These are phyloP conservation scores for Malthinus seriepunctatus DNA, from an alignment of 2,888 invertebrate species.

Conservation along the genomic window DNA sequence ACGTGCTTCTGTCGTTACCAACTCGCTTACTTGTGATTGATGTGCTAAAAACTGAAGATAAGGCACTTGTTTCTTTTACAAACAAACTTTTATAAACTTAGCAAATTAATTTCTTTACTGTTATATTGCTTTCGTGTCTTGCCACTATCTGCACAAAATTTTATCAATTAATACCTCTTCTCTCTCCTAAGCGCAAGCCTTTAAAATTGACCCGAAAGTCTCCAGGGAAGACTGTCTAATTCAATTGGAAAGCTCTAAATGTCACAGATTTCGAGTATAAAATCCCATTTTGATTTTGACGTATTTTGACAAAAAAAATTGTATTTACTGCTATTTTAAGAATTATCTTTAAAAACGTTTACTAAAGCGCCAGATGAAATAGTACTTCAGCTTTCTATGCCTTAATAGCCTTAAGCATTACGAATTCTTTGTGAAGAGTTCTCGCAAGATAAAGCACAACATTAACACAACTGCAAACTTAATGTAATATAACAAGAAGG, in stretches of 20 bases:
- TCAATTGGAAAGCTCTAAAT: no score
- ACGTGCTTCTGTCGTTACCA: slow-evolving; percentile 20
- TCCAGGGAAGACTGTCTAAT: no score
- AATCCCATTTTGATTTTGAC: no score
- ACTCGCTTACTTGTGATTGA: slow-evolving; percentile 29
- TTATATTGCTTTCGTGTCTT: no score
- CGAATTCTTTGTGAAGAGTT: slow-evolving; percentile 17
- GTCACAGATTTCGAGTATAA: no score
- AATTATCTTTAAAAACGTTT: slow-evolving; percentile 7
- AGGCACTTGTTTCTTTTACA: slow-evolving; percentile 27
- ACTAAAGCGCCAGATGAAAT: slow-evolving; percentile 9
- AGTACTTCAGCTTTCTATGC: slow-evolving; percentile 16
- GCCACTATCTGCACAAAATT: no score
- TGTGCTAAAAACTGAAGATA: slow-evolving; percentile 30
- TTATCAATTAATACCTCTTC: no score
- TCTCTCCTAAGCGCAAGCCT: no score
- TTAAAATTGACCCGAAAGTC: no score
- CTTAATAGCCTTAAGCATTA: slow-evolving; percentile 17
- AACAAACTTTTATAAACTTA: slow-evolving; percentile 21
- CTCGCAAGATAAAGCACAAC: slow-evolving; percentile 14
- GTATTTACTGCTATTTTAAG: slow-evolving; percentile 15
- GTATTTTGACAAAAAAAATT: background rate
- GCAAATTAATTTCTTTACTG: slow-evolving; percentile 10
- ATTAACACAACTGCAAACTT: slow-evolving; percentile 12
- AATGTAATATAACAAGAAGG: slow-evolving; percentile 9